Base-by-base conservation (phyloP, 2,888 invertebrate species). In the Drosophila vallismaia region DNA sequence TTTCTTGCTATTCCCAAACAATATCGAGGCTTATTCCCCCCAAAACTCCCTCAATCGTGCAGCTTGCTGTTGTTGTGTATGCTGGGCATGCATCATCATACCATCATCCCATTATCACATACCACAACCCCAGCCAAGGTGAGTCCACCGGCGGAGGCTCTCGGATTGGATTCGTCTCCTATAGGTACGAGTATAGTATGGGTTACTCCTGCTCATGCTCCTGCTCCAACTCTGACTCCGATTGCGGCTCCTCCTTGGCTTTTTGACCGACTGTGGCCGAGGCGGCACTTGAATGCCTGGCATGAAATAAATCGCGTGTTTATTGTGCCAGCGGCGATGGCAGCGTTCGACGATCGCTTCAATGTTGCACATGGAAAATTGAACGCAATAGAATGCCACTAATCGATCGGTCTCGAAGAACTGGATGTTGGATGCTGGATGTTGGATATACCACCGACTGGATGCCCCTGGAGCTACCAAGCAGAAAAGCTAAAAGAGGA, bases 91-190 rank as follows among this genome's bases (percentile, higher is more conserved):
- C 88, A 88, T 88, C 88, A 88, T 88, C 87, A 87, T 88, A 82
- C 86, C 88, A 86, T 86, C 86, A 86, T 88, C 86, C 86, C 88
- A 86, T 86, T 86, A 88, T 87, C 88, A 87, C 86, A 87, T 88
- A 87, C 88, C 88, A 82, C 76, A 78, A 70, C 69, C 63, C 76
- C 54, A 77, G 82, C 40, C 60, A 54, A 70, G 71, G 59, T 33
- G 58, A 71, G 40, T 31, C 40, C 51, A 57, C 48, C 46, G 49
- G 31, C 12, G 19, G 42, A 46, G 69, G 62, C 48, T 49, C 44
- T 70, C 54, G 66, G 52, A 52, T 48, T 64, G 71, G 44, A 57
- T 58, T 59, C 66, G 51, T 26, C 26, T 26, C 12, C n/a, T 52
- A 50, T 42, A 42, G 14, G 19, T 42, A 28, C 19, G 19, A 6